These are phyloP conservation scores for Trididemnum nubilum DNA, from an alignment of 23 tunicate species.

Conservation along the genomic window DNA sequence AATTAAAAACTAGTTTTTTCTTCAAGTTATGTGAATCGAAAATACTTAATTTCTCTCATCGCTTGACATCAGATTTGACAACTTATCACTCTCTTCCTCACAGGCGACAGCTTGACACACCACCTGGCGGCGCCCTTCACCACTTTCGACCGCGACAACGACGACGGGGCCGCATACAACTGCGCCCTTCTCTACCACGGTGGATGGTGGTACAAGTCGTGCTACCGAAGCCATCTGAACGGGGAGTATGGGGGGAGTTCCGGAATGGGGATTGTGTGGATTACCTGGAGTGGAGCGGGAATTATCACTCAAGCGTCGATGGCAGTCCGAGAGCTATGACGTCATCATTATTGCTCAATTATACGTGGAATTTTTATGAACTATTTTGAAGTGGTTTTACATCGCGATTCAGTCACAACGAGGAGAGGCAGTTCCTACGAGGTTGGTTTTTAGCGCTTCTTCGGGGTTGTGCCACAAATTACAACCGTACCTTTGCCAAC, in stretches of 20 bases:
- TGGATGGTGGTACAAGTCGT: neutral
- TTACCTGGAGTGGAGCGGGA: neutral
- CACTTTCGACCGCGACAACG: neutral
- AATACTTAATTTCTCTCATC: too few species aligned
- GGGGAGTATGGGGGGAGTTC: neutral
- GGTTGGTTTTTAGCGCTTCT: too few species aligned
- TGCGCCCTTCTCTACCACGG: neutral
- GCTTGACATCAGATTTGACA: too few species aligned
- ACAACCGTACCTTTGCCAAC: too few species aligned
- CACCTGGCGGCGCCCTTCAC: neutral
- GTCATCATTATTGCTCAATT: neutral
- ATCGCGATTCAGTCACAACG: too few species aligned
- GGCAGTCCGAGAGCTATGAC: neutral
- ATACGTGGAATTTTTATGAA: too few species aligned
- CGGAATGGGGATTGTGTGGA: neutral
- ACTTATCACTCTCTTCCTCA: too few species aligned
- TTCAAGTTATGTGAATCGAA: too few species aligned
- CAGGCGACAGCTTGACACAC: neutral
- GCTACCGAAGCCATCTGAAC: neutral
- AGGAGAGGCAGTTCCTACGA: too few species aligned
- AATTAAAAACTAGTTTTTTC: too few species aligned
- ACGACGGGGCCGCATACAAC: neutral
- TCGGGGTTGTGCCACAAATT: too few species aligned
- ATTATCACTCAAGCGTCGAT: neutral
- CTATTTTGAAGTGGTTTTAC: too few species aligned